Evolutionary conservation across 2,797 vertebrate species (phyloP), one percentile per base, ranked within the genome.

Genomic region (Tamandua tetradactyla): DNA sequence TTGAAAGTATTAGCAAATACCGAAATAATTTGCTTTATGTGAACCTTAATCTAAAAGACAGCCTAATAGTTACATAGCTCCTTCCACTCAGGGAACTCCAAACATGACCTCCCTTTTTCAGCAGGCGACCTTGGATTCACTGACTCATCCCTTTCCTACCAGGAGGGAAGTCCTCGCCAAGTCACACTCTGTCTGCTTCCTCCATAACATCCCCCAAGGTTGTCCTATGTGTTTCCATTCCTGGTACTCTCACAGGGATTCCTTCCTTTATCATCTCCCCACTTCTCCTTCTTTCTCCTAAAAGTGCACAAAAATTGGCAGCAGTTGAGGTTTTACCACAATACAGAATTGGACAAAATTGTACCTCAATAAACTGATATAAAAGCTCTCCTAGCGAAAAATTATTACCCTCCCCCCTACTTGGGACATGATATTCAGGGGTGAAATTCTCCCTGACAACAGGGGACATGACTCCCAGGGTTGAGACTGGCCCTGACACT

Each of bases 21-120:
- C 72, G 83, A 88, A 90, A 93, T 91, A 95, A 95, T 95, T 95
- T 93, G 44, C 52, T 83, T 22, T 93, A 49, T 44, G 79, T 79
- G 87, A 96, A 92, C 83, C 69, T 96, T 96, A 94, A 93, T 95
- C 27, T 30, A 61, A 92, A 84, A 90, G 64, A 69, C 40, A 83
- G 71, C 42, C 92, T 93, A 96, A 78, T 96, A 93, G 97, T 96
- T 92, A 96, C 92, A 96, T 69, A 97, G 87, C 20, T 86, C 82
- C 93, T 96, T 96, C 74, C 87, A 92, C 69, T 75, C 93, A 57
- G 37, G 93, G 69, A 93, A 96, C 59, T 72, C 75, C 82, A 95
- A 97, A 96, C 79, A 87, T 66, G 88, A 72, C 92, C 81, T 96
- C 75, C 81, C 59, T 40, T 84, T 86, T 85, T 78, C 69, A 66